These are phyloP conservation scores for Euproctis similis DNA, from an alignment of 2,888 invertebrate genomes.

Conservation along the genomic window DNA sequence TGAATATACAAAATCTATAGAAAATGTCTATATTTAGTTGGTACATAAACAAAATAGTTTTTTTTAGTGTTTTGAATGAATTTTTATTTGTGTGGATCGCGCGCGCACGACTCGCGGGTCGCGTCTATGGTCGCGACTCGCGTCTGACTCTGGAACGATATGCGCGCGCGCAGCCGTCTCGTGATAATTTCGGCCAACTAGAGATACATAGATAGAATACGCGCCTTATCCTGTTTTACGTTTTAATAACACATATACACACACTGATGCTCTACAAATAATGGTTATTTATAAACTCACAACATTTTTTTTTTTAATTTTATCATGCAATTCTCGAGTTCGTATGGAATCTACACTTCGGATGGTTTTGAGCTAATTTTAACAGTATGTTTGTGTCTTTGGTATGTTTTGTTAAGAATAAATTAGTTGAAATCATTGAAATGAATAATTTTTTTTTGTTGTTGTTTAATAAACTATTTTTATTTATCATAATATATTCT, in stretches of 20 bases:
- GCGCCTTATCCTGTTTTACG: constrained; percentile 42
- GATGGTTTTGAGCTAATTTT: constrained; percentile 20
- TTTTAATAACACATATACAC: constrained; percentile 46
- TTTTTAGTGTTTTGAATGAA: too few species aligned
- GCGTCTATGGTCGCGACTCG: constrained; percentile 19
- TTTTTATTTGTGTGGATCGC: constrained; percentile 4
- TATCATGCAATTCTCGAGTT: constrained; percentile 41
- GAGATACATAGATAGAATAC: constrained; percentile 21
- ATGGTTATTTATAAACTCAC: constrained; percentile 56
- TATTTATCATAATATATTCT: too few species aligned
- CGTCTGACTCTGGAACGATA: constrained; percentile 8
- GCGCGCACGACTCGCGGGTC: neutral
- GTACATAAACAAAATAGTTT: too few species aligned
- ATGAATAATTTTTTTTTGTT: too few species aligned
- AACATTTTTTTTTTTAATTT: constrained; percentile 27
- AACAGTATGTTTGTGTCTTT: too few species aligned
- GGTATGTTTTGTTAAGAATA: too few species aligned
- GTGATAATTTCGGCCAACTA: constrained; percentile 41
- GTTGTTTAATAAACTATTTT: too few species aligned
- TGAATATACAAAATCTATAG: too few species aligned
- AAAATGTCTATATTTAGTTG: too few species aligned
- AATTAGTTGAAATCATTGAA: too few species aligned
- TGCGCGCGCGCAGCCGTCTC: constrained; percentile 29
- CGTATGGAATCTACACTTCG: constrained; percentile 27
- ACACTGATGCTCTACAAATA: constrained; percentile 53